Evolutionary conservation across 2,113 vertebrate species (phyloP), one percentile per base, ranked within the genome.

Genomic region (Canis aureus): DNA sequence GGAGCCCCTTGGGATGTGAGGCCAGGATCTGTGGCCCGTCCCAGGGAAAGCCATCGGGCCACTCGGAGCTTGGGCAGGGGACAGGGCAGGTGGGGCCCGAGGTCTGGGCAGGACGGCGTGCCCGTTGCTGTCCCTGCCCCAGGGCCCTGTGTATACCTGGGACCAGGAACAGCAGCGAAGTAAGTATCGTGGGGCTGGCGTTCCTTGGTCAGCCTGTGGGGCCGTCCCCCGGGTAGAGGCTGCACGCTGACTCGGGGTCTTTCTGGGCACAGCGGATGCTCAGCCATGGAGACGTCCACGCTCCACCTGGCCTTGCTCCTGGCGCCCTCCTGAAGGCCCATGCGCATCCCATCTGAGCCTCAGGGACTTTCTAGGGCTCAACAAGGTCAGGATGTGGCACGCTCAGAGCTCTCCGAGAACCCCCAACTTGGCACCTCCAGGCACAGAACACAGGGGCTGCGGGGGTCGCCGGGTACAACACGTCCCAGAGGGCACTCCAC

Each of bases 391-490:
- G 9, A 57, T 3, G 49, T 4, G 64, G 35, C 0, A 0, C 2
- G 38, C 32, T 88, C 13, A 43, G 64, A 78, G 27, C 13, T 15
- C 11, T 8, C 27, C 79, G 11, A 89, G 32, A 79, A 12, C 4
- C 20, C 2, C 38, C 8, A 51, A n/a, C 3, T 22, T 20, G 25
- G 66, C 2, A 11, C 23, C 71, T 78, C 27, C 1, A 4, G 84
- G 91, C 64, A 76, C 29, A 16, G 83, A 81, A 1, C 1, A 17
- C 23, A 27, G 55, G 25, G 8, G 66, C 78, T 0, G 3, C 20
- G 1, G 53, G 8, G 12, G 11, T n/a, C 43, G 11, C 17, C 32
- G 0, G 0, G 1, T 27, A 78, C 27, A 15, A 5, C 1, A 20
- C 0, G 29, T 73, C 71, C 71, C n/a, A 43, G 32, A 17, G 15